Conservation (phyloP, 2,113 vertebrate species). For the Oceanodroma tethys region DNA sequence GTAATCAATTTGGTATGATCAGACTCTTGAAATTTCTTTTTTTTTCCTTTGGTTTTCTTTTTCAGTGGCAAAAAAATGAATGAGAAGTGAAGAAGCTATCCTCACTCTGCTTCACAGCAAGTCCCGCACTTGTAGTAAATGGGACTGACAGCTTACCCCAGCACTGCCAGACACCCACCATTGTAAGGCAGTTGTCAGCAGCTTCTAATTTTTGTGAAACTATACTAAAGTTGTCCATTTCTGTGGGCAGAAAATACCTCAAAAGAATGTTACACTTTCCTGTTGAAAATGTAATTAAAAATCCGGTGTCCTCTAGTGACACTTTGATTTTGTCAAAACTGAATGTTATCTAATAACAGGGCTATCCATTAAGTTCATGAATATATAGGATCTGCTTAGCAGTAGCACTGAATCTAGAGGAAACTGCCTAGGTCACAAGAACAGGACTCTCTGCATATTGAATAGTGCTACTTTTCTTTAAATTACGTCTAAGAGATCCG, state of each 20-base stretch:
- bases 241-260: neutral
- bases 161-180: neutral
- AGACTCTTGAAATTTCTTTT: neutral
- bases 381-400: neutral
- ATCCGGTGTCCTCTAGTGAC: neutral
- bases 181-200: neutral
- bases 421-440: neutral
- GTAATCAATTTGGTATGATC: neutral
- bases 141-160: neutral
- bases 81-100: neutral
- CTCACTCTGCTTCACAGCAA: neutral
- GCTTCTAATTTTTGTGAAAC: neutral
- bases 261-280: neutral
- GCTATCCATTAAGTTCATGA: neutral
- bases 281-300: neutral
- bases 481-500: neutral
- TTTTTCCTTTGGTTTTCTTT: neutral
- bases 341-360: neutral
- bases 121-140: neutral
- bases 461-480: neutral
- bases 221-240: neutral
- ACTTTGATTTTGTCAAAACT: neutral
- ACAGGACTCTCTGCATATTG: neutral
- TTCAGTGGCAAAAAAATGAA: neutral
- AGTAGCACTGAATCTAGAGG: neutral